These are phyloP conservation scores for Anodontia alba DNA, from an alignment of 2,888 invertebrate species.

Conservation along the genomic window DNA sequence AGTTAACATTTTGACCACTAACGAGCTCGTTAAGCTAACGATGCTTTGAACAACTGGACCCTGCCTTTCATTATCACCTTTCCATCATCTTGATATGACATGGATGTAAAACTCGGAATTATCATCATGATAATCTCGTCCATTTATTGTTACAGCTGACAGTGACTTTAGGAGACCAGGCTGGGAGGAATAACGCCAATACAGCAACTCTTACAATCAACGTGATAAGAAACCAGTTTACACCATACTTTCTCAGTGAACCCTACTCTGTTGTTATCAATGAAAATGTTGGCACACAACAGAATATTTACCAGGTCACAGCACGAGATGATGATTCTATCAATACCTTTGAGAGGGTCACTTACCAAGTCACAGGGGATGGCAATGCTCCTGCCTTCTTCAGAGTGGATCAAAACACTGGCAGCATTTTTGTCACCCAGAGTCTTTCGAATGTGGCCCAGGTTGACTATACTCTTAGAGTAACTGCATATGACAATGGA, in stretches of 20 bases:
- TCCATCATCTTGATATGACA: too few relatives aligned
- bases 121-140: too few relatives aligned
- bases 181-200: conserved; percentile 62
- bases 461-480: conserved; percentile 49
- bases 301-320: conserved; percentile 55
- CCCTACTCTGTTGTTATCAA: conserved; percentile 46
- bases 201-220: conserved; percentile 69
- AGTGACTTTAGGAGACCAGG: conserved; percentile 60
- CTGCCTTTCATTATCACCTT: too few relatives aligned
- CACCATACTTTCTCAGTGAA: conserved; percentile 67
- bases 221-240: conserved; percentile 67
- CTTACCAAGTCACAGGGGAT: conserved; percentile 76
- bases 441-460: conserved; percentile 41
- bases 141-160: conserved; percentile 51
- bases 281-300: conserved; percentile 41
- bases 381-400: conserved; percentile 78
- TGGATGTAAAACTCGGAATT: too few relatives aligned
- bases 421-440: conserved; percentile 55
- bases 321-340: conserved; percentile 58
- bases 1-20: too few relatives aligned
- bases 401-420: conserved; percentile 65
- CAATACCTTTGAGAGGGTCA: conserved; percentile 69
- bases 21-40: too few relatives aligned
- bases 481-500: conserved; percentile 75
- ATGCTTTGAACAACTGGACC: too few relatives aligned